Base-by-base conservation (phyloP, 2,113 vertebrate genomes). In the Stegostoma tigrinum region DNA sequence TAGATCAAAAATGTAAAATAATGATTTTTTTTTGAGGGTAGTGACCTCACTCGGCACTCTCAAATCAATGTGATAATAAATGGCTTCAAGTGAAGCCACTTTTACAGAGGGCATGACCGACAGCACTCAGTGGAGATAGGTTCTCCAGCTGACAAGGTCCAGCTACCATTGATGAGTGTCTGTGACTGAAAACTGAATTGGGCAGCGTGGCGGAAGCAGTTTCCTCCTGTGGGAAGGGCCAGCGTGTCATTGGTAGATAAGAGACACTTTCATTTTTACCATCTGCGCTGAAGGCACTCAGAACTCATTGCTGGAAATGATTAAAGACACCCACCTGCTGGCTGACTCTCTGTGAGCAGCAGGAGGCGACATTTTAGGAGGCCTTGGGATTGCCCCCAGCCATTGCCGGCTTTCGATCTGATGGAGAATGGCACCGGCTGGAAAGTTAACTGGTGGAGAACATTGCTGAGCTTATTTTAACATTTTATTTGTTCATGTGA, bases 1-100 rank as follows among this genome's bases (percentile, higher is more conserved):
- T 66, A 38, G 89, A 93, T 93, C 61, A 93, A 66, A 93, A 93
- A 93, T 67, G 61, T 93, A 93, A 93, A 93, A 67, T 93, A 67
- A 93, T 93, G 61, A 93, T 66, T 34, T 91, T 64, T 64, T 91
- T 34, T 34, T 91, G 45, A 30, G 86, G n/a, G 15, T 66, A 61
- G 61, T 66, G 34, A 93, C 89, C 89, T 38, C 19, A 7, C 64
- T 93, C 61, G 21, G n/a, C 21, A 15, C 34, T 19, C 89, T 66
- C 61, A 66, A 61, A 67, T 93, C 89, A 93, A 66, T 66, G 87
- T 42, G 61, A 93, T 93, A 66, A 93, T 91, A 66, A 93, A 93
- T 93, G 61, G 55, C 61, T 93, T 93, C n/a, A 93, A 67, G 61
- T 93, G 89, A 66, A 93, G 89, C 61, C 89, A 93, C 61, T 66